These are phyloP conservation scores for Parnassius glacialis DNA, from an alignment of 2,888 invertebrate species.

Conservation along the genomic window DNA sequence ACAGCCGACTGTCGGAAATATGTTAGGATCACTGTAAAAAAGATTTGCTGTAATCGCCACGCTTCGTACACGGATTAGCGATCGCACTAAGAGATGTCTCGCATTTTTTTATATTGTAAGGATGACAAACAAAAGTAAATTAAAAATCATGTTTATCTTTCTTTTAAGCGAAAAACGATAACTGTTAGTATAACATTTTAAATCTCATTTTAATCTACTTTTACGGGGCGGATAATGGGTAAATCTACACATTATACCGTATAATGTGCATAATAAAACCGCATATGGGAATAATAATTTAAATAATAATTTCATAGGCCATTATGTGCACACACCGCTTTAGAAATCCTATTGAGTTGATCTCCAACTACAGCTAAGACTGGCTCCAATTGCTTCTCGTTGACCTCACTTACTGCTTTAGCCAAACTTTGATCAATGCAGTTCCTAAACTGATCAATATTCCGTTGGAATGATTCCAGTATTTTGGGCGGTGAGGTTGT, in stretches of 20 bases:
- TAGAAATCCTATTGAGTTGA: conserved; percentile 57
- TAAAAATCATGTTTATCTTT: no score
- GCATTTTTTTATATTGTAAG: no score
- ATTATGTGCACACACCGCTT: conserved; percentile 47
- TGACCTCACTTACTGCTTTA: conserved; percentile 50
- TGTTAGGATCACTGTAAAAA: no score
- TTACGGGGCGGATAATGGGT: neutral
- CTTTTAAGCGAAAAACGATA: no score
- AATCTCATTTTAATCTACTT: neutral
- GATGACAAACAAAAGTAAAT: no score
- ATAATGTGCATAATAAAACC: no score
- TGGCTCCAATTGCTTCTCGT: conserved; percentile 60
- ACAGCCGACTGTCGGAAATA: no score
- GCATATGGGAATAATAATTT: neutral
- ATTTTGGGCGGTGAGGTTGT: conserved; percentile 37
- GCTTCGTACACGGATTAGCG: no score
- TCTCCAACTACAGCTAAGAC: conserved; percentile 56
- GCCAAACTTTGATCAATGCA: conserved; percentile 61
- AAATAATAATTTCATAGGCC: conserved; percentile 23
- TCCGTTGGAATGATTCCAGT: conserved; percentile 48
- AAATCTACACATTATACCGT: no score
- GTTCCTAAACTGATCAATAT: conserved; percentile 53
- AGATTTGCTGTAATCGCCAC: no score
- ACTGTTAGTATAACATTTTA: no score
- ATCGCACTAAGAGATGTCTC: no score